Percentiles rank a stretch among this genome's conserved stretches.
Conservation (phyloP, 2,113 vertebrate genomes). For the Pholis gunnellus region DNA sequence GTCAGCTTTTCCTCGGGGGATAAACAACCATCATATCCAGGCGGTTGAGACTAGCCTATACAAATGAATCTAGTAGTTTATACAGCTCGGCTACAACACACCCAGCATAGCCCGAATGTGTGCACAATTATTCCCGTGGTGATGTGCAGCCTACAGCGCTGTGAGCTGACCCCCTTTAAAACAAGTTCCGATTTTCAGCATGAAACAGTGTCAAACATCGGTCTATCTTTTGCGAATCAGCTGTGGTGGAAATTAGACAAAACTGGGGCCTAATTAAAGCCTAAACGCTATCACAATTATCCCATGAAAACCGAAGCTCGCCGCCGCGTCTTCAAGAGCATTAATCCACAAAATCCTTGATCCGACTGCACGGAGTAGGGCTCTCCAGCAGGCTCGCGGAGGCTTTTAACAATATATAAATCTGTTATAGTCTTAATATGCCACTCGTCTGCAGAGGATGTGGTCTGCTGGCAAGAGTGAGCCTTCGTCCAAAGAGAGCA, state of each 20-base stretch:
- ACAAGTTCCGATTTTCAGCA: constrained; percentile 40
- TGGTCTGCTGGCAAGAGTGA: constrained; percentile 51
- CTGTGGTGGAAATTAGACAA: constrained; percentile 1
- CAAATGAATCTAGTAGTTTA: constrained; percentile 21
- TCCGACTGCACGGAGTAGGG: constrained; percentile 66
- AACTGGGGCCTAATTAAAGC: constrained; percentile 57
- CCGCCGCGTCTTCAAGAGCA: constrained; percentile 72
- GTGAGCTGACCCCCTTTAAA: constrained; percentile 39
- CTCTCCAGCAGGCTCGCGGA: constrained; percentile 38
- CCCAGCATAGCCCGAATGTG: constrained; percentile 32
- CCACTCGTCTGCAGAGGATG: constrained; percentile 64
- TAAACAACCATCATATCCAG: constrained; percentile 56
- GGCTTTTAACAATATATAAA: constrained; percentile 17
- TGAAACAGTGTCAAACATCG: constrained; percentile 38
- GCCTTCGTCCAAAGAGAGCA: constrained; percentile 52
- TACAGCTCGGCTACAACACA: background rate
- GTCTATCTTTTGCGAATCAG: background rate
- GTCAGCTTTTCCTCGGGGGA: constrained; percentile 56
- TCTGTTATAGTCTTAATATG: constrained; percentile 63
- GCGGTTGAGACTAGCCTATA: constrained; percentile 7
- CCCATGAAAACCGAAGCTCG: constrained; percentile 74
- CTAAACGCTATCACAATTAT: constrained; percentile 68
- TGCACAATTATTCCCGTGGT: constrained; percentile 36
- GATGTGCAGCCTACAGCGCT: constrained; percentile 50
- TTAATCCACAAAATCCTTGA: constrained; percentile 82